Evolutionary conservation across 2,113 vertebrate species (phyloP).

Genomic region (Chionodraco myersi): DNA sequence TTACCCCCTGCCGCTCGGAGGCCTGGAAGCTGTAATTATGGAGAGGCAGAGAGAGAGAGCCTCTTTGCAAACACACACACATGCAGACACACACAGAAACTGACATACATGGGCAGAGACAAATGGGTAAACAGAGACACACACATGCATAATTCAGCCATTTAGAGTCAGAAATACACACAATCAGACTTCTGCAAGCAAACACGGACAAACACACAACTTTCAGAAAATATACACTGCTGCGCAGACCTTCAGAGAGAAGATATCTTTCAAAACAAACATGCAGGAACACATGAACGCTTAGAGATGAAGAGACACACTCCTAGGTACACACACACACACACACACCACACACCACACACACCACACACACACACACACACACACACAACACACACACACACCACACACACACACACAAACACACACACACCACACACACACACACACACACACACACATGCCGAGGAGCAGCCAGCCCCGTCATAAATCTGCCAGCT

Average conservation of each 20-base stretch:
- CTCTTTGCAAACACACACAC: slow-evolving; percentile 47
- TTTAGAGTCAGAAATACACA: slow-evolving; percentile 1
- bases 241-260: slow-evolving; percentile 8
- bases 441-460: too few relatives aligned
- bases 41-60: slow-evolving; percentile 25
- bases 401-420: too few relatives aligned
- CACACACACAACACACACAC: too few relatives aligned
- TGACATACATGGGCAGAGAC: not conserved
- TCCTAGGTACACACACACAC: slow-evolving; percentile 3
- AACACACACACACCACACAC: too few relatives aligned
- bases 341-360: too few relatives aligned
- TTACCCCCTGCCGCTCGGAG: slow-evolving; percentile 63
- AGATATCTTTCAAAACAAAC: not conserved
- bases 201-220: not conserved
- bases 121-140: slow-evolving; percentile 22
- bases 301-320: not conserved
- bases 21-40: slow-evolving; percentile 78
- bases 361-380: too few relatives aligned
- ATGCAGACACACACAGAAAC: not conserved
- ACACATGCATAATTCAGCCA: slow-evolving; percentile 11
- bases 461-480: slow-evolving; percentile 46
- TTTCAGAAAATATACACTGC: not conserved
- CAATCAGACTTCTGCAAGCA: not conserved
- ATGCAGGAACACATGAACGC: slow-evolving; percentile 8
- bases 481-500: slow-evolving; percentile 80